Evolutionary conservation across 1,140 invertebrate species (phyloP).

Genomic region (Magallana angulata): DNA sequence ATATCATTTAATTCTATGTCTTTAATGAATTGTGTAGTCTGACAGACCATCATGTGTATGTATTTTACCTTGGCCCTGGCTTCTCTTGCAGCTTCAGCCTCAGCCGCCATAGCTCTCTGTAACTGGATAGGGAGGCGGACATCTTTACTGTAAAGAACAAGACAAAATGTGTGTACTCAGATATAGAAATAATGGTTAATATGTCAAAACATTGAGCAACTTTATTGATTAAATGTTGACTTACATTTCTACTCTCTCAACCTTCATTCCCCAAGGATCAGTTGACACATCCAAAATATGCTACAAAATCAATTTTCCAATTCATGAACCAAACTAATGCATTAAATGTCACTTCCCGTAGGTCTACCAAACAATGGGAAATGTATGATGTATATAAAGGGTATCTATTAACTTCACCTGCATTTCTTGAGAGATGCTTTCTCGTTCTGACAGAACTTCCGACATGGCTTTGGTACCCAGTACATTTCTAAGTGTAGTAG

Average conservation of each 20-base stretch:
- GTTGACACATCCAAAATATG: conserved; percentile 89
- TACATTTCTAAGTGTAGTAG: conserved; percentile 88
- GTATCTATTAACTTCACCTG: conserved; percentile 80
- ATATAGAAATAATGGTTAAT: neutral
- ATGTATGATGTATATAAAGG: neutral
- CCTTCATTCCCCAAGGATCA: conserved; percentile 98
- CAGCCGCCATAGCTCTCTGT: conserved; percentile 82
- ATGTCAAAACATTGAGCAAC: too few relatives aligned
- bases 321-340: neutral
- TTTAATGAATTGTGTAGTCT: too few relatives aligned
- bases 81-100: conserved; percentile 74
- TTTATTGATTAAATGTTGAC: neutral
- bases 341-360: too few relatives aligned
- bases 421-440: conserved; percentile 93
- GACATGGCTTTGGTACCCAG: conserved; percentile 94
- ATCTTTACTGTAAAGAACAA: conserved; percentile 86
- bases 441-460: conserved; percentile 93
- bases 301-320: conserved; percentile 53
- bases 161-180: neutral
- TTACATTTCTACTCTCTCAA: conserved; percentile 96
- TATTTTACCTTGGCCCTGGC: conserved; percentile 69
- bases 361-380: neutral
- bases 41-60: too few relatives aligned
- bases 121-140: conserved; percentile 90
- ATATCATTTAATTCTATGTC: too few relatives aligned